Evolutionary conservation across 2,888 invertebrate genomes (phyloP).

Genomic region (Perizoma affinitatum): DNA sequence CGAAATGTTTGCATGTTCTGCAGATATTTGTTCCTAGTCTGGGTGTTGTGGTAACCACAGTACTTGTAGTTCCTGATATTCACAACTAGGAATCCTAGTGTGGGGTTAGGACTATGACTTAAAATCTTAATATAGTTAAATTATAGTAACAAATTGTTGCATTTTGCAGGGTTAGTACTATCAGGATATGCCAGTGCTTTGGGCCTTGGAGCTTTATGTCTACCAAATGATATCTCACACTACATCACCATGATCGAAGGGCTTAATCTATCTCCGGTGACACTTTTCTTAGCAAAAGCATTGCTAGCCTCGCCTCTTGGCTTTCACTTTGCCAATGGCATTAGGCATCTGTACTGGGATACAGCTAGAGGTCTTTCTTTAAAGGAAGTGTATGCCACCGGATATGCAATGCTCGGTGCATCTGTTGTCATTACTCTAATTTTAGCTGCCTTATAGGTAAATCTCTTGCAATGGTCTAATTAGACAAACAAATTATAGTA

Average conservation of each 20-base stretch:
- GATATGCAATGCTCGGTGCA: constrained; percentile 69
- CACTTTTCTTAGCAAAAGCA: constrained; percentile 87
- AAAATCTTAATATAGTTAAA: no score
- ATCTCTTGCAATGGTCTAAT: constrained; percentile 51
- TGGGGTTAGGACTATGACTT: no score
- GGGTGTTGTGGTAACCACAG: no score
- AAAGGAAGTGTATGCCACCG: constrained; percentile 89
- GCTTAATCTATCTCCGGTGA: constrained; percentile 79
- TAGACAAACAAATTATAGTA: constrained; percentile 7
- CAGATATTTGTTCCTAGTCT: no score
- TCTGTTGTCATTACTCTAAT: constrained; percentile 57
- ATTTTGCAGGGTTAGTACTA: constrained; percentile 81
- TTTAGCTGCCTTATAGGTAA: constrained; percentile 49
- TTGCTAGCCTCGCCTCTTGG: constrained; percentile 90
- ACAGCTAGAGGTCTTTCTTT: constrained; percentile 89
- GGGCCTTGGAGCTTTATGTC: constrained; percentile 85
- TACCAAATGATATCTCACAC: constrained; percentile 85
- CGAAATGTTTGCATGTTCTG: no score
- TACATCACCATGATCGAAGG: constrained; percentile 85
- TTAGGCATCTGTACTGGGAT: constrained; percentile 96
- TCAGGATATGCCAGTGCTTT: constrained; percentile 83
- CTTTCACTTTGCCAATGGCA: constrained; percentile 94
- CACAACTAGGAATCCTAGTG: no score
- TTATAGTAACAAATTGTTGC: background rate
- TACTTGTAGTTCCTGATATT: no score